Evolutionary conservation across 1,140 invertebrate genomes (phyloP), one percentile per base, ranked within the genome.

Genomic region (Cheumatopsyche charites): DNA sequence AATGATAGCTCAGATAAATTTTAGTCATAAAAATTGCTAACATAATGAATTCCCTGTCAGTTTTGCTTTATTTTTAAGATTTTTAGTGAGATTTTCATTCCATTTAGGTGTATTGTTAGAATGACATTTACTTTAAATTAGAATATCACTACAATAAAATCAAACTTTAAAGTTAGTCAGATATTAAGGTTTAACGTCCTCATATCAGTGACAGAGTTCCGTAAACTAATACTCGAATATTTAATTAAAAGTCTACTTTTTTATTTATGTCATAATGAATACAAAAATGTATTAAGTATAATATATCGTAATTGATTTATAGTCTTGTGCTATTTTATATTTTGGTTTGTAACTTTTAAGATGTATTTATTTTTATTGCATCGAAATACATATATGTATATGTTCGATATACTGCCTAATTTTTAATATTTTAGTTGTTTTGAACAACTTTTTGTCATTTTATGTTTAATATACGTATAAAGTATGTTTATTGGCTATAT

Each of bases 1-100:
- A 58, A 58, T 25, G 55, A 23, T 58, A 58, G 55, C 55, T 58
- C 21, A 17, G 19, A 19, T 52, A 11, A 25, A 25, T 58, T 58
- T 58, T 58, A 25, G 19, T 58, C 21, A 21, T 58, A 58, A 25
- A 4, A 36, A 9, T 58, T 58, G 23, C n/a, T 9, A 25, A 1
- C 21, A 58, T 19, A 58, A 58, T 25, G 25, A 12, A 12, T 36
- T 13, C 21, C 55, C 55, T 58, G 23, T 58, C 21, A 19, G 12
- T 58, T 58, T 58, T 9, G 4, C 42, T 63, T 63, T 29, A 42
- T 19, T 66, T 1, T 66, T 66, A 66, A 66, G 68, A 72, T 55
- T 12, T 43, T 69, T 72, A 75, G 73, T 58, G 69, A 70, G 67
- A 74, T 69, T 55, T 72, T 66, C 73, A 75, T 75, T 75, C 73